Base-by-base conservation (phyloP, 2,888 invertebrate genomes). In the Alsophila aescularia region DNA sequence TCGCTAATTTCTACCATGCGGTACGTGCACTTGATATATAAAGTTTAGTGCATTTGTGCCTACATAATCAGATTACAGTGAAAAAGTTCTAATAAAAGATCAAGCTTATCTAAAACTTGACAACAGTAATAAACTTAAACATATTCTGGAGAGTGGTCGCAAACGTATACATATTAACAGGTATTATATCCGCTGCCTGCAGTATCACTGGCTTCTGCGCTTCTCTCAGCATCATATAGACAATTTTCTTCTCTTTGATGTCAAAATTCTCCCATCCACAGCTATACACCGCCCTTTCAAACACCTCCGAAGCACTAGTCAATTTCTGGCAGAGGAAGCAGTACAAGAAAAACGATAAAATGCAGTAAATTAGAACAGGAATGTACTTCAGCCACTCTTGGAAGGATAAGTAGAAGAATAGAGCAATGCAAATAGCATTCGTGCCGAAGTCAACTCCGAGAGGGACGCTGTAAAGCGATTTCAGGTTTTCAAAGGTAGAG, bases 211-310 rank as follows among this genome's bases (percentile, higher is more conserved):
- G 80, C 50, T 75, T 80, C 59, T 90, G 90, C 0, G 88, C 79
- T 52, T 81, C 75, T 12, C 80, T 41, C 14, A 90, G 60, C 77
- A 87, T 84, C 10, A 82, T 52, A 21, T 71, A 86, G 0, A 87
- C 58, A 5, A 77, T 49, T 57, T 76, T 85, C 66, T 75, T 77
- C 35, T 87, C 83, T 0, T 72, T 79, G 9, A 77, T 12, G 12
- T 71, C 69, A 41, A 88, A 88, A 4, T 81, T 83, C 61, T 90
- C 88, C 90, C 90, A 90, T 0, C 90, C 90, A 58, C 90, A 89
- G 35, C 79, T 69, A 51, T 88, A 90, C 0, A 88, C 78, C 0
- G 87, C 75, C 2, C 58, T 74, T 54, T 84, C 87, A 37, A 87
- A 90, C 1, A 56, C 49, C 56, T 85, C 84, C 0, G 89, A 77